Conservation (phyloP, 2,888 invertebrate genomes). For the Pristionchus maxplancki region DNA sequence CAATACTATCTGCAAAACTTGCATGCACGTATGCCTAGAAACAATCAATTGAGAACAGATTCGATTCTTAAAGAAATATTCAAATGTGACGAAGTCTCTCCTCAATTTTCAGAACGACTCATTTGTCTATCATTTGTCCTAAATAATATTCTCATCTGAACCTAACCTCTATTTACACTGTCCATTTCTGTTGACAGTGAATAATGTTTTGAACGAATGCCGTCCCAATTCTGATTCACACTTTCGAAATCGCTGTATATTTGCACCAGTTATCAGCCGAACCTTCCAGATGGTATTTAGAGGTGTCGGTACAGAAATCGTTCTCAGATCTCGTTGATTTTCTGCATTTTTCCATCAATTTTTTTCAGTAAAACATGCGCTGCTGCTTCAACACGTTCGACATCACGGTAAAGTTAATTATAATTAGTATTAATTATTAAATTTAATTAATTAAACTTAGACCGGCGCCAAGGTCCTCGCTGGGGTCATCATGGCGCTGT, state of each 20-base stretch:
- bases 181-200: neutral
- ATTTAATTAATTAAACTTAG: neutral
- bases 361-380: neutral
- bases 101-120: too few species aligned
- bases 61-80: too few species aligned
- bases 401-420: neutral
- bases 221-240: neutral
- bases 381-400: neutral
- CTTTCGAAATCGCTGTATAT: neutral
- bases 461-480: neutral
- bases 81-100: too few species aligned
- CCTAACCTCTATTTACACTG: neutral
- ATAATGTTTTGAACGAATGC: neutral
- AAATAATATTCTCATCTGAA: too few species aligned
- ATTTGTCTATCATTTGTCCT: too few species aligned
- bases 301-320: neutral
- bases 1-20: too few species aligned
- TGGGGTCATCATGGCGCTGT: neutral
- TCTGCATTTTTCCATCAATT: too few species aligned
- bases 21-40: too few species aligned
- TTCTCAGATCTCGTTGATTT: neutral
- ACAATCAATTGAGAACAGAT: too few species aligned
- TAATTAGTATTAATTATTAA: neutral
- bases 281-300: neutral
- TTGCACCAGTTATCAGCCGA: neutral